Conservation (phyloP, 1,140 invertebrate genomes). For the Nebria ingens region DNA sequence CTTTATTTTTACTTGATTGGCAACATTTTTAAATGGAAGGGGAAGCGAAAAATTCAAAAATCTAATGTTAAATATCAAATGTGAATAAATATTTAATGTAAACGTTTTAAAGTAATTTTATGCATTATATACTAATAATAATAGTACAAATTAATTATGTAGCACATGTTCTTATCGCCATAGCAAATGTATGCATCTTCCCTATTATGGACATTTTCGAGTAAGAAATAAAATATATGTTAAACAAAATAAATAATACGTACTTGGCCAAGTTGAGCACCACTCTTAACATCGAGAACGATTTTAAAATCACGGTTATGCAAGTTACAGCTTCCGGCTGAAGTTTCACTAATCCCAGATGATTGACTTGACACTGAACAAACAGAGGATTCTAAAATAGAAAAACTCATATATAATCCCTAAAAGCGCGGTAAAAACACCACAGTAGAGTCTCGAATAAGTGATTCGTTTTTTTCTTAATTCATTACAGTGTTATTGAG, state of each 20-base stretch:
- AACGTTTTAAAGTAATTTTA: too few relatives aligned
- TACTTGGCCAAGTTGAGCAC: constrained; percentile 43
- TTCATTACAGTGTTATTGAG: too few relatives aligned
- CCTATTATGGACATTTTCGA: constrained; percentile 7
- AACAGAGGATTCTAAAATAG: constrained; percentile 43
- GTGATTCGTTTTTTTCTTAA: too few relatives aligned
- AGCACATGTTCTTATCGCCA: too few relatives aligned
- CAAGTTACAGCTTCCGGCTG: constrained; percentile 40
- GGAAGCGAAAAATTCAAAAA: too few relatives aligned
- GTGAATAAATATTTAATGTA: neutral
- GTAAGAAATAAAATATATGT: constrained; percentile 1
- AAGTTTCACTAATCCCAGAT: constrained; percentile 44
- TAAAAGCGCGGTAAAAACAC: constrained; percentile 22
- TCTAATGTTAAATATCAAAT: too few relatives aligned
- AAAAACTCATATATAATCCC: too few relatives aligned
- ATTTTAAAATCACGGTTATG: constrained; percentile 85
- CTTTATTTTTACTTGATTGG: too few relatives aligned
- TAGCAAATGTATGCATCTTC: too few relatives aligned
- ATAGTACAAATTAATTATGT: neutral
- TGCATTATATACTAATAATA: too few relatives aligned
- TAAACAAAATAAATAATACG: constrained; percentile 22
- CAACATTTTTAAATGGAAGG: too few relatives aligned
- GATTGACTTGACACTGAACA: constrained; percentile 47
- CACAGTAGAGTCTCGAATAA: too few relatives aligned
- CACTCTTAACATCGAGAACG: constrained; percentile 60